Evolutionary conservation across 2,888 invertebrate genomes (phyloP), one percentile per base, ranked within the genome.

Genomic region (Pterostichus madidus): DNA sequence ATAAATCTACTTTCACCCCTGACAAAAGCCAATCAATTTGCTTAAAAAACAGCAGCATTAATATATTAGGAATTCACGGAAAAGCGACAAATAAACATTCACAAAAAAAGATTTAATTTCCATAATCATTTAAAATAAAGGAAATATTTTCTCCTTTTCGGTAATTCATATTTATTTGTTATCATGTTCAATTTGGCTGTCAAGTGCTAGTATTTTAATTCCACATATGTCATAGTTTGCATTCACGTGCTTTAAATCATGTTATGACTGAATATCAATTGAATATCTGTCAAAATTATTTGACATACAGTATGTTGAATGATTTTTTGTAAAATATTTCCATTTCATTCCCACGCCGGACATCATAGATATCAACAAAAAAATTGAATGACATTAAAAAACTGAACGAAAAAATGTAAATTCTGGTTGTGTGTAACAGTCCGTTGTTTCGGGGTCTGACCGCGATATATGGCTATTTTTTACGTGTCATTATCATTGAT

Each of bases 401-500:
- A 46, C 17, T 13, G 44, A 44, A 71, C 44, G 68, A 71, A 71
- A 71, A 44, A 64, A 59, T 10, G 6, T 7, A 24, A 24, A 13
- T 11, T 35, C 61, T 31, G 68, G 24, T 76, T 5, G 31, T 53
- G 35, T 31, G 53, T 76, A 76, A 53, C 76, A 76, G 76, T 53
- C 32, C 64, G 73, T 44, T 24, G 73, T 73, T 73, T 73, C 8
- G 24, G 44, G 24, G 73, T 24, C 15, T 64, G 64, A 64, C 49
- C 73, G 76, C 15, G 53, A 53, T 56, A 39, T 76, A 56, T 53
- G 49, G 49, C 53, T 68, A 49, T 80, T 80, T 80, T 59, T 80
- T 32, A 68, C 32, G 52, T 52, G 71, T 80, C 80, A 80, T 80
- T 71, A 80, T 80, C 68, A 35, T 52, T 80, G 80, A 80, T 80